Percentiles rank a stretch among this genome's conserved stretches.
Evolutionary conservation across 1,140 invertebrate species (phyloP).

Genomic region (Cherax quadricarinatus): DNA sequence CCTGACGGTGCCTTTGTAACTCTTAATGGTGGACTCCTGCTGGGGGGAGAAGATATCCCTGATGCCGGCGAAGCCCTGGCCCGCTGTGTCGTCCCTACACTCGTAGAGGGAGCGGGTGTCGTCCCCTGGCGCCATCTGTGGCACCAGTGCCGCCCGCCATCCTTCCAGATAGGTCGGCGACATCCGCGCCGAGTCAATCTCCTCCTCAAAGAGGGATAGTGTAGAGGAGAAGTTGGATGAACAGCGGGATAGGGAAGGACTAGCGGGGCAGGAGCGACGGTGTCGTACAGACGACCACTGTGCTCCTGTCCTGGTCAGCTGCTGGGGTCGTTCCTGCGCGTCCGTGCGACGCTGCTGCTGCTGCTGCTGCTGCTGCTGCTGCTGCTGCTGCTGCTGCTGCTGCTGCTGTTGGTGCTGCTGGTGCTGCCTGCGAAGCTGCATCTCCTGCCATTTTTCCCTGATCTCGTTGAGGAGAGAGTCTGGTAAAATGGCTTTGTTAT

Average conservation of each 20-base stretch:
- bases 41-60: slow-evolving; percentile 85
- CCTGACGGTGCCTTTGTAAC: slow-evolving; percentile 92
- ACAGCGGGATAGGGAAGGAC: slow-evolving; percentile 44
- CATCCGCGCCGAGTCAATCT: slow-evolving; percentile 16
- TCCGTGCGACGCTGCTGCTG: neutral
- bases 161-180: slow-evolving; percentile 42
- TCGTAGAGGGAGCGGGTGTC: slow-evolving; percentile 57
- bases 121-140: neutral
- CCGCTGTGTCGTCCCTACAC: slow-evolving; percentile 77
- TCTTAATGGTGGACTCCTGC: slow-evolving; percentile 84
- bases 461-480: slow-evolving; percentile 58
- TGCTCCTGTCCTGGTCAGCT: no score
- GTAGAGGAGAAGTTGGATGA: slow-evolving; percentile 65
- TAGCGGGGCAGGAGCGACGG: slow-evolving; percentile 56
- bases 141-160: neutral
- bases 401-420: slow-evolving; percentile 33
- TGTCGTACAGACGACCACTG: slow-evolving; percentile 60
- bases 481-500: slow-evolving; percentile 46
- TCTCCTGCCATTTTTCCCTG: slow-evolving; percentile 62
- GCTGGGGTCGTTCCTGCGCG: neutral
- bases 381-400: neutral
- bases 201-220: slow-evolving; percentile 61
- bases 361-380: neutral
- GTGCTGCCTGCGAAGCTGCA: slow-evolving; percentile 52
- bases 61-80: slow-evolving; percentile 88